Base-by-base conservation (phyloP, 2,888 invertebrate genomes). In the Chrysomela aeneicollis region DNA sequence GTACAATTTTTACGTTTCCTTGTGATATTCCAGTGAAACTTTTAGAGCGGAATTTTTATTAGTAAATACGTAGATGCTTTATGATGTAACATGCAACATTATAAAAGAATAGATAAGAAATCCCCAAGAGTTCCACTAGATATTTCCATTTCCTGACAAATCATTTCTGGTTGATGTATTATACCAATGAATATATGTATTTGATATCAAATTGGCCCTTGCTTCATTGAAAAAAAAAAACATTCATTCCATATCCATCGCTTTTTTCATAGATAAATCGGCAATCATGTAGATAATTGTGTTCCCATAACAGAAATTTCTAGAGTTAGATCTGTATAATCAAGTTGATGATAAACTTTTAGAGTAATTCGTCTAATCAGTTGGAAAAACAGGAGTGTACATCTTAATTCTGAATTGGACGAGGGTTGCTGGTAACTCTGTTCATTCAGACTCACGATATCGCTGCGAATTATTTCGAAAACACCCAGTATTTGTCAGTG, bases 1-100 rank as follows among this genome's bases (percentile, higher is more conserved):
- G 64, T 70, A 66, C 61, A 65, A 65, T 67, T 68, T 70, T 72
- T 72, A 64, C 65, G 68, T 73, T 72, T 71, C 70, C 72, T 70
- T 75, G 73, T 75, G 73, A 73, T 75, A 74, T 74, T 75, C 66
- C 67, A 46, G 69, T 71, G 73, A 69, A 70, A 68, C 67, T 71
- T 71, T 71, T 68, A 70, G 72, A 69, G 68, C 65, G 69, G 67
- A 67, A 66, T 37, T 49, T 60, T 66, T 68, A 64, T 68, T 64
- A 70, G 65, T 63, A 66, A 55, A 59, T 47, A 70, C 59, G 61
- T 67, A 67, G 64, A 70, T 69, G 69, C 65, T 66, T 66, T 59
- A 65, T 49, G 63, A 61, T 61, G 49, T 61, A 68, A 67, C 63
- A 46, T 35, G 58, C 63, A 68, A 61, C 58, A 68, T 63, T 63